phyloP scores from a whole-genome alignment of 1,140 invertebrate species.

The Tetragnatha versicolor region DNA sequence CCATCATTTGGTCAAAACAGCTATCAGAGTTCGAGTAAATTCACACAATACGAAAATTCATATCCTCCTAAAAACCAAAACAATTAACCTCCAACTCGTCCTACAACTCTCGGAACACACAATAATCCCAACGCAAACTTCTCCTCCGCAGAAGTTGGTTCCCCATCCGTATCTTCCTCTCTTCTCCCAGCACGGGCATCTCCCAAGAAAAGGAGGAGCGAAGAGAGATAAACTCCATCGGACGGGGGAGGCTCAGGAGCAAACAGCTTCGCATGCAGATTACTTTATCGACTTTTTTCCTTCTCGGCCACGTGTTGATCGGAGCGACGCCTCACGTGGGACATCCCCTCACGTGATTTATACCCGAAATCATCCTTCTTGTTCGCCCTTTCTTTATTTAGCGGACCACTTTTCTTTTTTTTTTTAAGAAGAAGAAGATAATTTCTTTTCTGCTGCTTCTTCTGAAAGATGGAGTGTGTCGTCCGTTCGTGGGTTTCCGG shows the following conservation, averaged over 20 bases:
- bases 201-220: background rate
- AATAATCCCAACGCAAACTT: no score
- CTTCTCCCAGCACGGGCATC: background rate
- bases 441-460: no score
- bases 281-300: conserved; percentile 36
- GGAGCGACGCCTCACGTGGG: conserved; percentile 36
- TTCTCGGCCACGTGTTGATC: conserved; percentile 44
- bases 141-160: background rate
- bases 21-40: no score
- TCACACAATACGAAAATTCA: no score
- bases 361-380: conserved; percentile 38
- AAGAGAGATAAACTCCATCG: background rate
- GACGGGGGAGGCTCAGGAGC: conserved; percentile 5
- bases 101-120: no score
- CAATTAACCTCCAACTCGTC: no score
- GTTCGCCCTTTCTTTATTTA: conserved; percentile 20
- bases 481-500: no score
- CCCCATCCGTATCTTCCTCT: background rate
- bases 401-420: background rate
- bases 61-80: no score
- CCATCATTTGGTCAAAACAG: no score
- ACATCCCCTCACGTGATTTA: conserved; percentile 42
- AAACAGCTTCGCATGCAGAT: conserved; percentile 43
- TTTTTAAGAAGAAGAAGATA: background rate
- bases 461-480: no score